phyloP scores from a whole-genome alignment of 2,888 invertebrate species.

The Philereme vetulata region DNA sequence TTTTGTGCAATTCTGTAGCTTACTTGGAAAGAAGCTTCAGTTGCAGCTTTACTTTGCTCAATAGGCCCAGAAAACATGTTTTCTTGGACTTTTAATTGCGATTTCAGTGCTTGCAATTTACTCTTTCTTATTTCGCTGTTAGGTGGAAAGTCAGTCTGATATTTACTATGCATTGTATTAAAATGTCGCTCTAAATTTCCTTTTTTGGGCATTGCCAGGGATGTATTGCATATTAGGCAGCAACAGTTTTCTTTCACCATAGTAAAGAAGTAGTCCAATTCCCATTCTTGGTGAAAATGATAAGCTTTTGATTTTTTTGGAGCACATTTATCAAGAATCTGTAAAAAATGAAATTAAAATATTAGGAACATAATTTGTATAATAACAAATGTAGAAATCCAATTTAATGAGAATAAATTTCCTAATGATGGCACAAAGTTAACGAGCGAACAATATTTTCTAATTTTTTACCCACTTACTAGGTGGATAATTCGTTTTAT shows the following conservation, averaged over 20 bases:
- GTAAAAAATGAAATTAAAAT: slow-evolving; percentile 12
- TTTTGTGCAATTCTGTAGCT: slow-evolving; percentile 39
- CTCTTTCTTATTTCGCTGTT: slow-evolving; percentile 36
- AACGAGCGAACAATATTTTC: slow-evolving; percentile 1
- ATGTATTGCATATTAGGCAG: slow-evolving; percentile 26
- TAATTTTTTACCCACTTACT: not conserved
- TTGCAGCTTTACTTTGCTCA: slow-evolving; percentile 38
- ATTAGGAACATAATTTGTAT: slow-evolving; percentile 20
- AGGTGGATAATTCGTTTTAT: slow-evolving; percentile 20
- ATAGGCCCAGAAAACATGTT: slow-evolving; percentile 36
- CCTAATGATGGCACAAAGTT: slow-evolving; percentile 16
- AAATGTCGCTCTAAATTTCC: slow-evolving; percentile 34
- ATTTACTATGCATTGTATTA: slow-evolving; percentile 32
- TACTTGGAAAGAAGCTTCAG: slow-evolving; percentile 31
- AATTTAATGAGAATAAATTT: slow-evolving; percentile 22
- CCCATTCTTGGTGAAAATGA: slow-evolving; percentile 28
- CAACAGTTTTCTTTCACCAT: slow-evolving; percentile 31
- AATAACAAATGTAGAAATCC: slow-evolving; percentile 21
- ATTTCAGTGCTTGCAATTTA: slow-evolving; percentile 36
- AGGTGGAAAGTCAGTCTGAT: slow-evolving; percentile 36
- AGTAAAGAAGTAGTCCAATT: slow-evolving; percentile 39
- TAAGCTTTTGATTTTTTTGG: slow-evolving; percentile 27
- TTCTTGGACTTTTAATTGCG: slow-evolving; percentile 35
- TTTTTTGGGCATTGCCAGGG: slow-evolving; percentile 32
- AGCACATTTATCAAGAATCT: slow-evolving; percentile 27